phyloP scores from a whole-genome alignment of 2,888 invertebrate genomes.

The Cheilosia variabilis region DNA sequence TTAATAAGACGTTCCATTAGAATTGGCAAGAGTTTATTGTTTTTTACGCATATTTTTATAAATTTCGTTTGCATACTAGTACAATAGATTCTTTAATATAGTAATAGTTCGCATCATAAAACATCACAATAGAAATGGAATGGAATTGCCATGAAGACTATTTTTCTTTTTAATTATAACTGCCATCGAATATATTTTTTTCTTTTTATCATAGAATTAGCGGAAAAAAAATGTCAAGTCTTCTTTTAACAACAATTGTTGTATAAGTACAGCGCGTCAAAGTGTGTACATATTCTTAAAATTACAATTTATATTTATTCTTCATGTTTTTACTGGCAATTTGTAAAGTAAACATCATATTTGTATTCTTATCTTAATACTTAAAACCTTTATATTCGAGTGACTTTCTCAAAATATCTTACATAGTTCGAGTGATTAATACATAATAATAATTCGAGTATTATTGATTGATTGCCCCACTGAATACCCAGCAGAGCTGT shows the following conservation, averaged over 20 bases:
- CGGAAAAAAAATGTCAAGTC: constrained; percentile 49
- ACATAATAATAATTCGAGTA: constrained; percentile 60
- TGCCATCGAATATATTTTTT: constrained; percentile 25
- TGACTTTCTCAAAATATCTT: constrained; percentile 66
- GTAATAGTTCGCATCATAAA: constrained; percentile 63
- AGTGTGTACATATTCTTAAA: constrained; percentile 28
- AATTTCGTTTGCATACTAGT: constrained; percentile 54
- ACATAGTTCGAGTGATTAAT: constrained; percentile 53
- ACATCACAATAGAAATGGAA: constrained; percentile 75
- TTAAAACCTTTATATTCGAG: constrained; percentile 58
- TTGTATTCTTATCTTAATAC: constrained; percentile 15
- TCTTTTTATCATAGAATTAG: constrained; percentile 49
- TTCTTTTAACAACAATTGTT: constrained; percentile 62
- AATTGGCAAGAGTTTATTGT: constrained; percentile 59
- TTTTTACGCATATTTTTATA: constrained; percentile 52
- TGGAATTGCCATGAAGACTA: constrained; percentile 64
- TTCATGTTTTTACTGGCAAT: constrained; percentile 35
- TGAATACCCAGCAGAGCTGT: constrained; percentile 47
- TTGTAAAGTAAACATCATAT: constrained; percentile 18
- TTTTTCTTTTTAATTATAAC: constrained; percentile 18
- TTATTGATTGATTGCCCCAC: constrained; percentile 39
- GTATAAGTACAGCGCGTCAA: constrained; percentile 42
- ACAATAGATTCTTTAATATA: constrained; percentile 57
- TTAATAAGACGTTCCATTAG: background rate
- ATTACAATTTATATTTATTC: constrained; percentile 7